A percentile compares a stretch with the other conserved stretches of the same genome.
These are phyloP conservation scores for Chionis minor DNA, from an alignment of 2,113 vertebrate genomes.

Conservation along the genomic window DNA sequence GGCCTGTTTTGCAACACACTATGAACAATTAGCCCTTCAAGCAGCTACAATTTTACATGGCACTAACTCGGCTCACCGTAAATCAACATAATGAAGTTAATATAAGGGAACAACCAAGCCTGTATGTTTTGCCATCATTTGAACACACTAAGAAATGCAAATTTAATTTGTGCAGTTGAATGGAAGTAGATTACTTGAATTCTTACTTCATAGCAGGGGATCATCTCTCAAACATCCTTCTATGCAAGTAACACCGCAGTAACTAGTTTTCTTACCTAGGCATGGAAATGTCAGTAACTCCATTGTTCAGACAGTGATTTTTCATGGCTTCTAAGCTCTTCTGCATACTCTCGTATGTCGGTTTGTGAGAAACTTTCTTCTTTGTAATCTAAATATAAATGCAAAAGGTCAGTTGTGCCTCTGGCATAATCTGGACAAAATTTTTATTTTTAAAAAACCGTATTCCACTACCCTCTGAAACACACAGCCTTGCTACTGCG, in stretches of 20 bases:
- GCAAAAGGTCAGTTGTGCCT: neutral
- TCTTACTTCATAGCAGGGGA: neutral
- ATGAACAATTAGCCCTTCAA: neutral
- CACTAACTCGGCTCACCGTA: neutral
- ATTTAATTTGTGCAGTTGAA: neutral
- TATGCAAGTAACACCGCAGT: neutral
- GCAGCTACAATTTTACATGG: neutral
- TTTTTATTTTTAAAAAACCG: neutral
- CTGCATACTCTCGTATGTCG: conserved; percentile 81
- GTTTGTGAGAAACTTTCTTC: conserved; percentile 85
- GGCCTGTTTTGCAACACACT: neutral
- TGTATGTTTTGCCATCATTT: neutral
- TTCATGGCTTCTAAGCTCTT: conserved; percentile 89
- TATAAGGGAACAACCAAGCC: neutral
- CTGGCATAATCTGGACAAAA: neutral
- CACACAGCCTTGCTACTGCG: neutral
- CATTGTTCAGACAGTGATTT: conserved; percentile 81
- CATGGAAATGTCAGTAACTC: conserved; percentile 87
- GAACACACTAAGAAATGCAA: neutral
- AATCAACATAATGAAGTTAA: neutral
- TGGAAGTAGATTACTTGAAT: neutral
- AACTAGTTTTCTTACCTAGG: conserved; percentile 80
- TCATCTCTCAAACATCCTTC: neutral
- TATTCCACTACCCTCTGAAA: neutral
- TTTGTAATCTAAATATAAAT: conserved; percentile 85